Conservation (phyloP, 2,888 invertebrate species). For the Drosophila rubida region DNA sequence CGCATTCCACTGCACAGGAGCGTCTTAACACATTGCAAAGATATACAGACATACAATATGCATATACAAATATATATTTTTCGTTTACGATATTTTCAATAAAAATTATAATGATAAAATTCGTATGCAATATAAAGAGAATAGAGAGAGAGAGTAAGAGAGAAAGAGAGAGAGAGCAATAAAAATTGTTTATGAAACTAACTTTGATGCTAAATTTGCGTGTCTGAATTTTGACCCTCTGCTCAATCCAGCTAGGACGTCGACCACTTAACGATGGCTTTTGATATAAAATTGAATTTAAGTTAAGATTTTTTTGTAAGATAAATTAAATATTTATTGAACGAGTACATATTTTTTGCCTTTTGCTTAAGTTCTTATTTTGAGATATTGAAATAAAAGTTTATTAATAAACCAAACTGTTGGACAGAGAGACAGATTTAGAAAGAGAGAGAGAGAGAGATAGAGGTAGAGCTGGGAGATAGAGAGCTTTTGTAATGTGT, state of each 20-base stretch:
- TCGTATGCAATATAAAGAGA: slow-evolving; percentile 52
- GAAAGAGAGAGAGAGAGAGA: slow-evolving; percentile 39
- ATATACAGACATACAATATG: neutral
- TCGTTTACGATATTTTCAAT: slow-evolving; percentile 37
- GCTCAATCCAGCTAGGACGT: slow-evolving; percentile 85
- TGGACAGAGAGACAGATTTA: slow-evolving; percentile 41
- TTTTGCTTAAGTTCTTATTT: slow-evolving; percentile 43
- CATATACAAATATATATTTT: slow-evolving; percentile 15
- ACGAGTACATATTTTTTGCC: slow-evolving; percentile 27
- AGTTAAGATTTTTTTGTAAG: slow-evolving; percentile 44
- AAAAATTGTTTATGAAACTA: slow-evolving; percentile 83
- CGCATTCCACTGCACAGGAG: slow-evolving; percentile 55
- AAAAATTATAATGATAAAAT: slow-evolving; percentile 46
- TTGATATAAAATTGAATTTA: slow-evolving; percentile 70
- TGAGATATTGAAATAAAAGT: slow-evolving; percentile 68
- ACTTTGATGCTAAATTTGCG: slow-evolving; percentile 86
- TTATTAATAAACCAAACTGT: slow-evolving; percentile 68
- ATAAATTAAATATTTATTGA: slow-evolving; percentile 51
- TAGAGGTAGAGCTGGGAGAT: slow-evolving; percentile 43
- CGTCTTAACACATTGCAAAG: slow-evolving; percentile 40
- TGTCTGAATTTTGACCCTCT: slow-evolving; percentile 85
- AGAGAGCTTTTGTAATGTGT: slow-evolving; percentile 49
- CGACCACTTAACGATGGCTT: slow-evolving; percentile 85
- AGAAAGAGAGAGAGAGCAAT: slow-evolving; percentile 60
- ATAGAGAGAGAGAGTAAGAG: slow-evolving; percentile 35